phyloP scores from a whole-genome alignment of 2,888 invertebrate genomes.

The Mesorhabditis sp. region DNA sequence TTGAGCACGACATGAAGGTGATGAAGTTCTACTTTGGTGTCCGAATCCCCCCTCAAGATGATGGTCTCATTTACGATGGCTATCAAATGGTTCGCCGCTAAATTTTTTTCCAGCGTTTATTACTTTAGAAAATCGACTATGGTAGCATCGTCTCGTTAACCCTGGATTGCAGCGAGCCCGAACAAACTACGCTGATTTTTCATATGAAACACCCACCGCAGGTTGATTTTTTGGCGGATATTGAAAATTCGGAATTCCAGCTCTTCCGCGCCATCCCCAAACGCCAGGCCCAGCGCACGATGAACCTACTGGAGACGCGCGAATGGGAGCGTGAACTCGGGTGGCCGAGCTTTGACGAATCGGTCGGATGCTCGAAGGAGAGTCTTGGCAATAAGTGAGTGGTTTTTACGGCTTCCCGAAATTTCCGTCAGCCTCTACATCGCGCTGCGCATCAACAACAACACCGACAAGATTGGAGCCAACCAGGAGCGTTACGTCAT shows the following conservation, averaged over 20 bases:
- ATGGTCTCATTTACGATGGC: constrained; percentile 32
- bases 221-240: constrained; percentile 1
- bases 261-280: constrained; percentile 36
- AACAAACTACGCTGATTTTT: constrained; percentile 22
- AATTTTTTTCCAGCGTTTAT: constrained; percentile 11
- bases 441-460: too few species aligned
- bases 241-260: constrained; percentile 3
- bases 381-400: constrained; percentile 11
- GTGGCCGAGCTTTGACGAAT: constrained; percentile 27
- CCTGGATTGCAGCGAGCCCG: constrained; percentile 21
- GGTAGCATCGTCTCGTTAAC: constrained; percentile 16
- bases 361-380: constrained; percentile 26
- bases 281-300: constrained; percentile 14
- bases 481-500: too few species aligned
- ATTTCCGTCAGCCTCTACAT: too few species aligned
- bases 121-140: constrained; percentile 5
- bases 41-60: constrained; percentile 14
- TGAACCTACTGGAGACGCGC: constrained; percentile 15
- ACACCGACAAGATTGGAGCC: too few species aligned
- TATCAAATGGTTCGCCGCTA: constrained; percentile 28
- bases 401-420: too few species aligned
- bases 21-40: constrained; percentile 33
- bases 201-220: constrained; percentile 34
- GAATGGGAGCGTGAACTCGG: constrained; percentile 17
- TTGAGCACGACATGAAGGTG: constrained; percentile 36